Evolutionary conservation across 2,888 invertebrate genomes (phyloP).

Genomic region (Argyresthia albistria): DNA sequence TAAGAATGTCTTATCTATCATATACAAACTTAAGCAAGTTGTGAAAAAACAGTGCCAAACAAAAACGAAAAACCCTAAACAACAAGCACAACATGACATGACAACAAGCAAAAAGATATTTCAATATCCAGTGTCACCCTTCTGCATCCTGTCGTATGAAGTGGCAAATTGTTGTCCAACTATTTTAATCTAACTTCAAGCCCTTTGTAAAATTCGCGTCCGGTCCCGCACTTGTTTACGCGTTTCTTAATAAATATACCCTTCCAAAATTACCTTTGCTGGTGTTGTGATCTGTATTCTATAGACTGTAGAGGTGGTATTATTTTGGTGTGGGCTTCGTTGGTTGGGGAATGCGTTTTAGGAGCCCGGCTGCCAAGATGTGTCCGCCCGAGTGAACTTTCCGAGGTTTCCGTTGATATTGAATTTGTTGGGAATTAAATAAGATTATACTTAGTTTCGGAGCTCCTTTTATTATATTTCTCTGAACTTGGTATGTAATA

Average conservation of each 20-base stretch:
- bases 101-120: no score
- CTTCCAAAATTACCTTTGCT: neutral
- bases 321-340: neutral
- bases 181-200: slow-evolving; percentile 54
- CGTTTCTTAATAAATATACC: slow-evolving; percentile 46
- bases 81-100: no score
- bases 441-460: neutral
- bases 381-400: slow-evolving; percentile 19
- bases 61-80: no score
- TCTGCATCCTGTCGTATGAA: slow-evolving; percentile 4
- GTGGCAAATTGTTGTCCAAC: slow-evolving; percentile 24
- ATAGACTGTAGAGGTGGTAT: neutral
- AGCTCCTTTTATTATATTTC: neutral
- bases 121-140: neutral
- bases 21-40: no score
- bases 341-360: neutral
- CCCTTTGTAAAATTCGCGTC: slow-evolving; percentile 42
- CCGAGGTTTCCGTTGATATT: slow-evolving; percentile 31
- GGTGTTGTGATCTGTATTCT: neutral
- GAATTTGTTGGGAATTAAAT: slow-evolving; percentile 35
- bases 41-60: no score
- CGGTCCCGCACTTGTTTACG: slow-evolving; percentile 26
- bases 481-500: no score
- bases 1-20: no score
- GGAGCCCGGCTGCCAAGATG: slow-evolving; percentile 3